Percentiles rank a stretch among this genome's conserved stretches.
Conservation (phyloP, 2,113 vertebrate genomes). For the Canis aureus region DNA sequence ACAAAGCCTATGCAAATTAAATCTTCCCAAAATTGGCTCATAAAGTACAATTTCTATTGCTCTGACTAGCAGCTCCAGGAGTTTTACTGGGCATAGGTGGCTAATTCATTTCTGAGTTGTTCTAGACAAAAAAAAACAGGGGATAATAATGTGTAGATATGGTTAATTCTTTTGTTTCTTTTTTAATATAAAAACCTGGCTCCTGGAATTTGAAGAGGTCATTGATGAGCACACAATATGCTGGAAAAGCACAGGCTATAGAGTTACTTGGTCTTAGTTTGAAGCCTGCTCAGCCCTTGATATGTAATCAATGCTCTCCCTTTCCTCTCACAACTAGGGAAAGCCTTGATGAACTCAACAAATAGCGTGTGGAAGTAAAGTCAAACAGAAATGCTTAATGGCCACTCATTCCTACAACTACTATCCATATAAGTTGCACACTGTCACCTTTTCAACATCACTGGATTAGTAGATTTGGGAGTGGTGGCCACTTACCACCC, state of each 20-base stretch:
- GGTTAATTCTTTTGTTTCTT: background rate
- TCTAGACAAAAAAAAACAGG: background rate
- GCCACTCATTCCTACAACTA: background rate
- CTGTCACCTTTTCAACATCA: background rate
- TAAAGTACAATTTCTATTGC: slow-evolving; percentile 10
- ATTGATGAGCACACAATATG: background rate
- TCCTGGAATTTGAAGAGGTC: background rate
- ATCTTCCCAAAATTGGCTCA: background rate
- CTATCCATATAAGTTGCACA: background rate
- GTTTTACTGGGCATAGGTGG: background rate
- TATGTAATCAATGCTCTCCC: background rate
- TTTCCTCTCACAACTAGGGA: background rate
- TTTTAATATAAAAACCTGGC: background rate
- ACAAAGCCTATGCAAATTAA: slow-evolving; percentile 13
- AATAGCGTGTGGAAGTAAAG: background rate
- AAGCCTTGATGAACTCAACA: background rate
- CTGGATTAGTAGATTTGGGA: background rate
- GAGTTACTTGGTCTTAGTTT: background rate
- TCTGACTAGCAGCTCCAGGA: background rate
- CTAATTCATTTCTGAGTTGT: slow-evolving; percentile 57
- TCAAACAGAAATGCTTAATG: background rate
- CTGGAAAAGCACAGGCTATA: background rate
- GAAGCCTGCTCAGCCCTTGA: background rate
- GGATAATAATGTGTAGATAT: background rate
- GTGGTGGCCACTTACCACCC: background rate